A percentile compares a stretch with the other conserved stretches of the same genome.
Conservation (phyloP, 2,888 invertebrate genomes). For the Epistrophella euchroma region DNA sequence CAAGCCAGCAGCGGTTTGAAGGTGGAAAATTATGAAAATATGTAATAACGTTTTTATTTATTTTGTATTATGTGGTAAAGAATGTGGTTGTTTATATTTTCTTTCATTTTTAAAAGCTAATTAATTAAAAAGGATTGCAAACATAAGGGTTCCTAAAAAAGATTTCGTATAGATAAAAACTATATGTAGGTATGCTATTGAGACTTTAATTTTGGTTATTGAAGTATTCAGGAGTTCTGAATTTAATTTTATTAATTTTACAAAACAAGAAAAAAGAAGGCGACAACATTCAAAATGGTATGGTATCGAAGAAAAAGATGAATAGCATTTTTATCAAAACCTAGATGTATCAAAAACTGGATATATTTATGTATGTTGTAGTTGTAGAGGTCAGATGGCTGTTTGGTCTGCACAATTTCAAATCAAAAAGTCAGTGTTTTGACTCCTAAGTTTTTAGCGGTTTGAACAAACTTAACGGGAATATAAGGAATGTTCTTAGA, state of each 20-base stretch:
- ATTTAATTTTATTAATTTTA: not conserved
- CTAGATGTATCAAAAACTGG: too few relatives aligned
- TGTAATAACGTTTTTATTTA: not conserved
- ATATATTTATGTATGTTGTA: too few relatives aligned
- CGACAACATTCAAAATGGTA: too few relatives aligned
- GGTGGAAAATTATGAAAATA: slow-evolving; percentile 26
- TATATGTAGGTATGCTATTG: not conserved
- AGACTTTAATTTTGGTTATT: not conserved
- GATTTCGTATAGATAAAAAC: not conserved
- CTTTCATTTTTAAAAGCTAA: not conserved
- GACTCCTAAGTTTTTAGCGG: too few relatives aligned
- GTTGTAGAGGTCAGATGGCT: too few relatives aligned
- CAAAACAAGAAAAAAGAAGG: not conserved
- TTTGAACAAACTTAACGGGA: too few relatives aligned
- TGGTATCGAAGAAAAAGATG: too few relatives aligned
- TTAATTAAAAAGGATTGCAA: not conserved
- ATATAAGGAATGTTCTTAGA: too few relatives aligned
- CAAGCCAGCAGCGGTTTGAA: slow-evolving; percentile 1
- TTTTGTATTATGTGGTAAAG: not conserved
- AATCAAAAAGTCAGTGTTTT: too few relatives aligned
- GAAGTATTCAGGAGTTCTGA: not conserved
- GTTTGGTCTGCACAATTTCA: too few relatives aligned
- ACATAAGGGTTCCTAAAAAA: not conserved
- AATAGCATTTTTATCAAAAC: too few relatives aligned
- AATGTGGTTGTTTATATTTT: not conserved